Conservation (phyloP, 1,140 invertebrate species). For the Eumeta japonica region DNA sequence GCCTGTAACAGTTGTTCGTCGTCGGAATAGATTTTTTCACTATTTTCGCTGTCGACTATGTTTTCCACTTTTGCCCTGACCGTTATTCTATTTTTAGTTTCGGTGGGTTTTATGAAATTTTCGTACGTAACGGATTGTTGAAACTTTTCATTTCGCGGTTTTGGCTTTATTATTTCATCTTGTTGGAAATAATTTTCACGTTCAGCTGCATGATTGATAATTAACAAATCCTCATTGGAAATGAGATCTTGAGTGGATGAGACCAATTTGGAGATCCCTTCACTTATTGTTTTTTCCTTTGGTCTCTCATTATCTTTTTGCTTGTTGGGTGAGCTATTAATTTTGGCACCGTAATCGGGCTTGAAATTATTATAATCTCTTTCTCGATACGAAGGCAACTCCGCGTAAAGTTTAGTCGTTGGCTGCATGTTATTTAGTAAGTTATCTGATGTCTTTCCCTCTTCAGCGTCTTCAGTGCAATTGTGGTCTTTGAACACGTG, state of each 20-base stretch:
- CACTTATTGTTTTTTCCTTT: conserved; percentile 24
- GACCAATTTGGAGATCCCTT: conserved; percentile 50
- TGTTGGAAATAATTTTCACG: conserved; percentile 22
- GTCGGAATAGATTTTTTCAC: background rate
- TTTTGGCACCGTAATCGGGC: conserved; percentile 27
- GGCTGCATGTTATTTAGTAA: conserved; percentile 16
- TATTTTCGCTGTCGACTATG: conserved; percentile 22
- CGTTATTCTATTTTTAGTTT: conserved; percentile 19
- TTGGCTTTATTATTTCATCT: conserved; percentile 36
- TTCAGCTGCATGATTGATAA: conserved; percentile 56
- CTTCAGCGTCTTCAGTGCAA: conserved; percentile 22
- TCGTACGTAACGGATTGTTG: background rate
- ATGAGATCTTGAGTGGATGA: conserved; percentile 58
- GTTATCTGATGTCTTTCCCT: conserved; percentile 11
- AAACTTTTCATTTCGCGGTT: conserved; percentile 8
- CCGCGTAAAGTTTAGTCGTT: conserved; percentile 15
- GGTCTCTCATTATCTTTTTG: conserved; percentile 22
- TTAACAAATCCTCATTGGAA: conserved; percentile 57
- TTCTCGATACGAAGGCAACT: conserved; percentile 14
- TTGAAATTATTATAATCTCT: conserved; percentile 20
- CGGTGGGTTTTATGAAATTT: background rate
- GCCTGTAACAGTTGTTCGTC: conserved; percentile 17
- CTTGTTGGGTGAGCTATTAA: background rate
- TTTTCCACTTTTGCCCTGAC: conserved; percentile 36
- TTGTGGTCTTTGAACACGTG: conserved; percentile 42